phyloP scores from a whole-genome alignment of 1,140 invertebrate genomes.

The Parasteatoda tepidariorum region DNA sequence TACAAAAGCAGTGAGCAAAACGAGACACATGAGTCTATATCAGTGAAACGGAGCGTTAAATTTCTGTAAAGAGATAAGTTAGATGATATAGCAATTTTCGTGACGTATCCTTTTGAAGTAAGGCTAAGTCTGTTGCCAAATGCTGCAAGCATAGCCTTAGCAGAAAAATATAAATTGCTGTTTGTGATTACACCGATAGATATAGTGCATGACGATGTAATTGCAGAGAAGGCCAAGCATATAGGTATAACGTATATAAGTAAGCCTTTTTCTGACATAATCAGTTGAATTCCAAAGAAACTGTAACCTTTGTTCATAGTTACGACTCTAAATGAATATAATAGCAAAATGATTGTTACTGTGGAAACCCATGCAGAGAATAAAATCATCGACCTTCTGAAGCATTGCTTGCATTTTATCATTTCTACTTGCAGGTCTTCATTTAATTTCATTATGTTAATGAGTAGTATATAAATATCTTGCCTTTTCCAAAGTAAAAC shows the following conservation, averaged over 20 bases:
- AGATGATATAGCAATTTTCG: background rate
- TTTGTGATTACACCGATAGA: background rate
- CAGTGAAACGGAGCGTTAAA: background rate
- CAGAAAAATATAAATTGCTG: constrained; percentile 5
- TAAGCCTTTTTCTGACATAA: too few relatives aligned
- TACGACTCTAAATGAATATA: background rate
- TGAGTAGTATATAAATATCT: background rate
- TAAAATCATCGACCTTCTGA: background rate
- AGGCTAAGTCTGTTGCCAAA: background rate
- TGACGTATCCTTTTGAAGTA: background rate
- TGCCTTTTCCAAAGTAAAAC: background rate
- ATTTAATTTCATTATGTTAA: background rate
- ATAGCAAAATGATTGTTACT: background rate
- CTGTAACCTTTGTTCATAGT: background rate
- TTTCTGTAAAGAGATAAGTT: background rate
- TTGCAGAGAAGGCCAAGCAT: background rate
- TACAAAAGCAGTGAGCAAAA: constrained; percentile 8
- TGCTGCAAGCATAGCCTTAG: background rate
- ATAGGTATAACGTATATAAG: background rate
- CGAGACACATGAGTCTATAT: constrained; percentile 6
- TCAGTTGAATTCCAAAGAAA: background rate
- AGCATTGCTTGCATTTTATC: background rate
- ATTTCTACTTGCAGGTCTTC: background rate
- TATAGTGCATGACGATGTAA: background rate
- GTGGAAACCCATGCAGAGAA: background rate